phyloP scores from a whole-genome alignment of 2,797 vertebrate genomes.

The Pristis pectinata region DNA sequence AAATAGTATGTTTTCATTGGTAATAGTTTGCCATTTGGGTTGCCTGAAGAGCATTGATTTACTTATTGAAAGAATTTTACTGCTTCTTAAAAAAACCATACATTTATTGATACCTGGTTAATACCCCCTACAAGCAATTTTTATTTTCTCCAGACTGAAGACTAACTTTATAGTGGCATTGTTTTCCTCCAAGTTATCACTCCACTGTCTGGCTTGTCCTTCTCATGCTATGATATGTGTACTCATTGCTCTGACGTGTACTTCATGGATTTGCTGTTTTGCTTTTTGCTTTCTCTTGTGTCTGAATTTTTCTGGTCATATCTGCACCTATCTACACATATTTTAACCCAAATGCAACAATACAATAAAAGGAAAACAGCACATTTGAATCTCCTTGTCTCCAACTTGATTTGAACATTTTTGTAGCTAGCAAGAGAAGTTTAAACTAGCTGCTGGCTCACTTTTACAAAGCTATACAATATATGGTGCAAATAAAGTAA shows the following conservation, averaged over 20 bases:
- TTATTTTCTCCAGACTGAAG: neutral
- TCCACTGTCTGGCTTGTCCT: neutral
- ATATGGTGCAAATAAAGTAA: slow-evolving; percentile 20
- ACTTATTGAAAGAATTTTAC: no score
- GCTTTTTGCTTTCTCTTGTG: neutral
- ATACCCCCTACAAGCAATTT: neutral
- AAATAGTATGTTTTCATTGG: no score
- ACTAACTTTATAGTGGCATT: neutral
- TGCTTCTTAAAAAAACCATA: no score
- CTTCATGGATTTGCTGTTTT: no score
- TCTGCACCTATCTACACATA: neutral
- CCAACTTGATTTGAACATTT: neutral
- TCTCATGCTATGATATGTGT: neutral
- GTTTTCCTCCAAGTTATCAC: neutral
- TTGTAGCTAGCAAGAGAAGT: neutral
- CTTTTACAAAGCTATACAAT: neutral
- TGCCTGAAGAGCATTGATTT: no score
- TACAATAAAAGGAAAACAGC: neutral
- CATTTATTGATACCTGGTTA: neutral
- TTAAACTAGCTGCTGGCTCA: neutral
- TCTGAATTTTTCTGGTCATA: neutral
- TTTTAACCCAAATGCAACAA: neutral
- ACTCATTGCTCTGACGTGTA: neutral
- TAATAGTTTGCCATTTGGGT: neutral
- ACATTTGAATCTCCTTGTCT: neutral